A percentile compares a stretch with the other conserved stretches of the same genome.
These are phyloP conservation scores for Pelochelys cantorii DNA, from an alignment of 2,797 vertebrate species.

Conservation along the genomic window DNA sequence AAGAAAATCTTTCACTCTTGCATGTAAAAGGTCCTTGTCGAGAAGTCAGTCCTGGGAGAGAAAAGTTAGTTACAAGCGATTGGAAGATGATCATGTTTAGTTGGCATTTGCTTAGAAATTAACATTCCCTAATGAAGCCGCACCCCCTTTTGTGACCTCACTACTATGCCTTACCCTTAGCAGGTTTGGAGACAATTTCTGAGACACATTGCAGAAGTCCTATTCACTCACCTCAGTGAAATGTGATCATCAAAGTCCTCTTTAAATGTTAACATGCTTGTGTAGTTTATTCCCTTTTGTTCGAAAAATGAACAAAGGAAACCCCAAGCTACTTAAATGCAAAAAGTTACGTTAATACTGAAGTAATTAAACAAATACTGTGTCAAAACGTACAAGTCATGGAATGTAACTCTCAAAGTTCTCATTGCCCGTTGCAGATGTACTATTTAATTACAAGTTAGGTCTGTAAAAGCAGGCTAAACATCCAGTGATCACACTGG, in stretches of 20 bases:
- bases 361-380: neutral
- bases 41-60: neutral
- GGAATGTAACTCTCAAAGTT: neutral
- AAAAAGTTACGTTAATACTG: neutral
- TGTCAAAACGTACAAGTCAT: neutral
- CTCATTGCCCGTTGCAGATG: neutral
- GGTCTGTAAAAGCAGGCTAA: neutral
- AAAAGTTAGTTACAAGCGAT: neutral
- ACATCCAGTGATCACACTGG: neutral
- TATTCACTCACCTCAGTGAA: neutral
- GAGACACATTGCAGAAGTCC: neutral
- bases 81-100: neutral
- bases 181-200: neutral
- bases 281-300: neutral
- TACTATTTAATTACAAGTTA: neutral
- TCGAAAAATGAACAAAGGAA: neutral
- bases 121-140: neutral
- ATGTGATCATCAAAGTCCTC: neutral
- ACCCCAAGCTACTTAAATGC: neutral
- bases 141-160: neutral
- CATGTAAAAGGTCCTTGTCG: neutral
- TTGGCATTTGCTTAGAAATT: neutral
- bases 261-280: neutral
- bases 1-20: neutral
- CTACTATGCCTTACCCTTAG: neutral